Evolutionary conservation across 2,113 vertebrate genomes (phyloP).

Genomic region (Probosciger aterrimus): DNA sequence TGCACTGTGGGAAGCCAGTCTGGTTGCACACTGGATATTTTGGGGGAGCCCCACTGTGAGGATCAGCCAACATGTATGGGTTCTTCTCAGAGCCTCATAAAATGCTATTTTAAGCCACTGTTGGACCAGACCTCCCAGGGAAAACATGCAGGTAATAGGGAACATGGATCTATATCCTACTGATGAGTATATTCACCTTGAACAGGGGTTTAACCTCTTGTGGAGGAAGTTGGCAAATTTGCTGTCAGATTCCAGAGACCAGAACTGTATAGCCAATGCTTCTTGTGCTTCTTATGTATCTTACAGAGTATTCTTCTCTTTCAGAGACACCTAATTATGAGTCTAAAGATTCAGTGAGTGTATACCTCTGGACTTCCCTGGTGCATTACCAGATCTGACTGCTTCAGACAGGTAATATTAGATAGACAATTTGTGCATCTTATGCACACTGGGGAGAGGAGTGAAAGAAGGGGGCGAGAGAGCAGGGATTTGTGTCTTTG

Average conservation of each 20-base stretch:
- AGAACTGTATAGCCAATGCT: neutral
- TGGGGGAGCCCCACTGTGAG: neutral
- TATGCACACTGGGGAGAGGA: neutral
- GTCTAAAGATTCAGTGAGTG: neutral
- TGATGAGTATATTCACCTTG: neutral
- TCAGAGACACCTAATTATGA: neutral
- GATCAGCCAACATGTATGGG: neutral
- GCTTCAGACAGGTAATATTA: neutral
- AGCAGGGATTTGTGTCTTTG: neutral
- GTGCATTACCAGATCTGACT: neutral
- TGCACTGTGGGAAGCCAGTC: neutral
- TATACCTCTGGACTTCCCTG: neutral
- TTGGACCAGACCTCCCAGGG: neutral
- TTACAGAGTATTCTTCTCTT: neutral
- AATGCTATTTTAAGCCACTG: neutral
- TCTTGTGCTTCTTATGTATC: neutral
- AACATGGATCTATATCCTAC: neutral
- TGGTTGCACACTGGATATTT: neutral
- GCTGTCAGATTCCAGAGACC: neutral
- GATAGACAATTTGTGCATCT: neutral
- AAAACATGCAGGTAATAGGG: neutral
- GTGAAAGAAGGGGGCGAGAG: neutral
- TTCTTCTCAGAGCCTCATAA: neutral
- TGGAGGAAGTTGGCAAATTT: neutral
- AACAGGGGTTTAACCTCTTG: neutral